Base-by-base conservation (phyloP, 2,113 vertebrate genomes). In the Thamnaconus septentrionalis region DNA sequence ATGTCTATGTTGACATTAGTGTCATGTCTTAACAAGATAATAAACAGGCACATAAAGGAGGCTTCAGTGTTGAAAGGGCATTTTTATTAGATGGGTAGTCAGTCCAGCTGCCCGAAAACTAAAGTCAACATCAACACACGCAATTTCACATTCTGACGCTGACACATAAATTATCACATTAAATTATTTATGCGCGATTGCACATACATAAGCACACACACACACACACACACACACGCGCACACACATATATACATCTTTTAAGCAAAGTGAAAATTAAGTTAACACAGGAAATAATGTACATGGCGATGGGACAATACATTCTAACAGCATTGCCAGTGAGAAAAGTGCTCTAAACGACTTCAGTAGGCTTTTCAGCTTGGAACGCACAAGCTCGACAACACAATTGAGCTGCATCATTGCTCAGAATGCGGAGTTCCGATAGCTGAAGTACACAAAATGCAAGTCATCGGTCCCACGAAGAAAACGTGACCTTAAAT, bases 71-170 rank as follows among this genome's bases (percentile, higher is more conserved):
- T 50, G 7, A 63, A 65, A 1, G 69, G 61, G 7, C 53, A 0
- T 12, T 43, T 86, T 86, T 83, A 82, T 82, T 85, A 50, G n/a
- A 54, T 0, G 3, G 59, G 71, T 82, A 85, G 77, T 71, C 83
- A 85, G 75, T 71, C 85, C 82, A 78, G 84, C 85, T 85, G 85
- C 70, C 40, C 2, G 6, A 48, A 42, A 51, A 41, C 48, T 47
- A 47, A 71, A 57, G 44, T 72, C 18, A 73, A 65, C 68, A 55
- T 61, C 39, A 70, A 56, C 47, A 59, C 7, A 8, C 49, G 3
- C 48, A 50, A 8, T 6, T n/a, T 66, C 41, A 68, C 61, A 56
- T 31, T 31, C 18, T 31, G 18, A 5, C 55, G 63, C 64, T 55
- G 69, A 73, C 70, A 82, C 59, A 59, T 53, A 53, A 61, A n/a